Evolutionary conservation across 2,797 vertebrate species (phyloP).

Genomic region (Darevskia nairensis): DNA sequence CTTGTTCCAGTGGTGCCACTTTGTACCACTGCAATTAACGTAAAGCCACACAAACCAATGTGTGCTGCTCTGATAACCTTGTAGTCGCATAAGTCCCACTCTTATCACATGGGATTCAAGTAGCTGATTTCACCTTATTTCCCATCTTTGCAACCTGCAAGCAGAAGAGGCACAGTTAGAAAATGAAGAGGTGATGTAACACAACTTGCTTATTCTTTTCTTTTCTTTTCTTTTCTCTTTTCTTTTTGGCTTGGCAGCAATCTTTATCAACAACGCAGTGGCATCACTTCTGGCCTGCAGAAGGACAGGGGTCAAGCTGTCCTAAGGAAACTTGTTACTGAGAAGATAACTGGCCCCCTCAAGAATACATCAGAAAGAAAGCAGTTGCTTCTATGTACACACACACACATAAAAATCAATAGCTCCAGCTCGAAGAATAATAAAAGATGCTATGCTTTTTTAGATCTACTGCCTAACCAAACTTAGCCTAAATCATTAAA

Average conservation of each 20-base stretch:
- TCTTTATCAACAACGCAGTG: not conserved
- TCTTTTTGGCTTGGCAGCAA: not conserved
- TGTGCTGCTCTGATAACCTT: not conserved
- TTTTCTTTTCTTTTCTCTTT: too few relatives aligned
- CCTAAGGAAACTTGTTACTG: conserved; percentile 12
- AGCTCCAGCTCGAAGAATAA: conserved; percentile 18
- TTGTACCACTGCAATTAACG: not conserved
- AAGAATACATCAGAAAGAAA: conserved; percentile 12
- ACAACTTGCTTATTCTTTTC: not conserved
- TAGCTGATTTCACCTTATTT: not conserved
- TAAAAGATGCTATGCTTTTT: conserved; percentile 41
- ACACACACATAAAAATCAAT: conserved; percentile 1
- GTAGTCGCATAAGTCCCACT: not conserved
- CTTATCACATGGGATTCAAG: not conserved
- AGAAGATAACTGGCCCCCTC: not conserved
- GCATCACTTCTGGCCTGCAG: not conserved
- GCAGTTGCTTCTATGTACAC: not conserved
- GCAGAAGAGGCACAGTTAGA: not conserved
- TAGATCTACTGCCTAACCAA: conserved; percentile 55
- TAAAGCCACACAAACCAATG: not conserved
- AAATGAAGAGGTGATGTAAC: not conserved
- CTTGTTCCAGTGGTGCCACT: not conserved
- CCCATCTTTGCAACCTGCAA: rapidly evolving
- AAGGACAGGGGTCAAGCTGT: conserved; percentile 15
- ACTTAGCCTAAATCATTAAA: conserved; percentile 64